These are phyloP conservation scores for Sciurus niger DNA, from an alignment of 2,113 vertebrate species.

Conservation along the genomic window DNA sequence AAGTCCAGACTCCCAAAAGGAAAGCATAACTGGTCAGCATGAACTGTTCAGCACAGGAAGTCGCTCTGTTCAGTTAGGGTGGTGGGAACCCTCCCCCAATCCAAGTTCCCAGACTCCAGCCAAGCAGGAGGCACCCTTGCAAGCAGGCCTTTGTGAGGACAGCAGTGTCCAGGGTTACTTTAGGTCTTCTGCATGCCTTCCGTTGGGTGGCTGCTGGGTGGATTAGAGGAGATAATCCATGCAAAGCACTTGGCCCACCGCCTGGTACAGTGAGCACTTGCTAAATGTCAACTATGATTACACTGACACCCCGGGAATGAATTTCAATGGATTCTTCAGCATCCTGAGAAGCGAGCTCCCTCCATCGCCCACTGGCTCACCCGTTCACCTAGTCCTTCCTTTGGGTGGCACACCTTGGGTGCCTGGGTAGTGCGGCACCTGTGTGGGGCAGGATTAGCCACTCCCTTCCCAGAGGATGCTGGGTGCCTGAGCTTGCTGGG, in stretches of 20 bases:
- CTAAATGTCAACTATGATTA: rapidly evolving
- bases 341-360: neutral
- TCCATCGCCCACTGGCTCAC: neutral
- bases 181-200: neutral
- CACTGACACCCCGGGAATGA: neutral
- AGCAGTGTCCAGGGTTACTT: rapidly evolving
- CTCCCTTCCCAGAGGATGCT: neutral
- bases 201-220: neutral
- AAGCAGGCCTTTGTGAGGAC: neutral
- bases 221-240: neutral
- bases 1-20: neutral
- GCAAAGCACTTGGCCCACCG: neutral
- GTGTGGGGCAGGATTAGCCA: neutral
- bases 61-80: neutral
- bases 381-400: neutral
- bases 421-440: too few relatives aligned
- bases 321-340: neutral
- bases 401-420: rapidly evolving
- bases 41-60: neutral
- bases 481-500: neutral
- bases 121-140: neutral
- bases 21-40: neutral
- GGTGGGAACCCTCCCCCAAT: rapidly evolving
- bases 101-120: neutral
- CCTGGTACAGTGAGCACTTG: neutral